Conservation (phyloP, 2,888 invertebrate species). For the Lasioglossum marginatum region DNA sequence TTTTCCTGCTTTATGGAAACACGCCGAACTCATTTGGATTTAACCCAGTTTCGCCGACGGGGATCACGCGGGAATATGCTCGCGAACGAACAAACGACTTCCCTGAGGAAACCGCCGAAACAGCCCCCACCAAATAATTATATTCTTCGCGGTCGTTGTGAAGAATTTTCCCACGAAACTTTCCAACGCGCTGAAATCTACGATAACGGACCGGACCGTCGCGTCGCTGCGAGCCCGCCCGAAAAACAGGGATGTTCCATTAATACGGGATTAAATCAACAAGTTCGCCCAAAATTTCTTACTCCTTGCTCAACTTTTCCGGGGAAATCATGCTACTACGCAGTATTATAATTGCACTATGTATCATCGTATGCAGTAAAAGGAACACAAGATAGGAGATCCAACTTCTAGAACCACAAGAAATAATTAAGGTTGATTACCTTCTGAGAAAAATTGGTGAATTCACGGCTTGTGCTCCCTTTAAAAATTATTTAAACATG, state of each 20-base stretch:
- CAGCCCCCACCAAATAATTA: constrained; percentile 47
- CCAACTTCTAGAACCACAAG: no score
- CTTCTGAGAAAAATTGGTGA: no score
- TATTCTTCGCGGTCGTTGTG: constrained; percentile 22
- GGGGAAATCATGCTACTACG: not conserved
- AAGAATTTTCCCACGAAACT: not conserved
- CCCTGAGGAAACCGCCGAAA: constrained; percentile 25
- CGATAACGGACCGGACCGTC: not conserved
- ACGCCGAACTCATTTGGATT: constrained; percentile 58
- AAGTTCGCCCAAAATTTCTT: not conserved
- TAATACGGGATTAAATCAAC: not conserved
- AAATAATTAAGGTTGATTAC: no score
- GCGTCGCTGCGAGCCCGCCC: not conserved
- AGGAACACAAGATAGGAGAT: not conserved
- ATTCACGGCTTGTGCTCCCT: no score
- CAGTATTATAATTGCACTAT: not conserved
- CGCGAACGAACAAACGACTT: constrained; percentile 29
- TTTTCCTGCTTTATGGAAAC: constrained; percentile 52
- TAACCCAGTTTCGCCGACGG: constrained; percentile 57
- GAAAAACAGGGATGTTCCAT: not conserved
- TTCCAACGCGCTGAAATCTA: not conserved
- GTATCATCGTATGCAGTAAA: not conserved
- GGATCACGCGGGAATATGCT: constrained; percentile 56
- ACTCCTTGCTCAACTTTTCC: not conserved
- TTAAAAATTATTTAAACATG: no score